These are phyloP conservation scores for Pachypsylla venusta DNA, from an alignment of 1,140 invertebrate species.

Conservation along the genomic window DNA sequence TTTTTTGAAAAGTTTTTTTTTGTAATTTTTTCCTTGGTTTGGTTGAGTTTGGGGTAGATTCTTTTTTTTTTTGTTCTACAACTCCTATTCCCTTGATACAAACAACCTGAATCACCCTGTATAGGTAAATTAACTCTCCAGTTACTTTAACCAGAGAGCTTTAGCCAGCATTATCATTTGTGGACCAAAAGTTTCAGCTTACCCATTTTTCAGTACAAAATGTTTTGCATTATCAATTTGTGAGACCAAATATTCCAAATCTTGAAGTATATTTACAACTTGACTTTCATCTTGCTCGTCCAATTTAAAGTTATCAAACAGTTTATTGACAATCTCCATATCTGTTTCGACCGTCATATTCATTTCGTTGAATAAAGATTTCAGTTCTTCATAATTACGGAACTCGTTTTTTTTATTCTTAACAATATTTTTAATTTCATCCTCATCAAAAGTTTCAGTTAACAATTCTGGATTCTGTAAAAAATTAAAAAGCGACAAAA, in stretches of 20 bases:
- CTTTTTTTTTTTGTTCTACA: not conserved
- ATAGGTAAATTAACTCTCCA: not conserved
- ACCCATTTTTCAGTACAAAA: slow-evolving; percentile 48
- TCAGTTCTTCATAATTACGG: slow-evolving; percentile 47
- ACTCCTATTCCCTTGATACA: not conserved
- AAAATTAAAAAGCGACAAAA: not conserved
- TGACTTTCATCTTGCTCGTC: slow-evolving; percentile 27
- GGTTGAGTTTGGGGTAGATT: no score
- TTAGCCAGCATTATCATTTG: not conserved
- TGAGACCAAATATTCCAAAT: slow-evolving; percentile 57
- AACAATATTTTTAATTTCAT: not conserved
- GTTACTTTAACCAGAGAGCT: not conserved
- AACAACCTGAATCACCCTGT: no score
- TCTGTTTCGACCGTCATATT: slow-evolving; percentile 50
- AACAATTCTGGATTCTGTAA: not conserved
- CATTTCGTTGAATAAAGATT: slow-evolving; percentile 43
- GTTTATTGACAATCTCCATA: slow-evolving; percentile 42
- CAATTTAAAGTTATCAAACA: slow-evolving; percentile 39
- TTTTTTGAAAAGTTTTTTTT: no score
- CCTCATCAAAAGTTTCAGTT: not conserved
- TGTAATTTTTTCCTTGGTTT: no score
- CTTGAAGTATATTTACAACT: slow-evolving; percentile 40
- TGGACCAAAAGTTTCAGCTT: slow-evolving; percentile 23
- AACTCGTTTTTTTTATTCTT: slow-evolving; percentile 26
- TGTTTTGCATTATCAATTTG: slow-evolving; percentile 61